These are phyloP conservation scores for Mantis religiosa DNA, from an alignment of 2,888 invertebrate species.

Conservation along the genomic window DNA sequence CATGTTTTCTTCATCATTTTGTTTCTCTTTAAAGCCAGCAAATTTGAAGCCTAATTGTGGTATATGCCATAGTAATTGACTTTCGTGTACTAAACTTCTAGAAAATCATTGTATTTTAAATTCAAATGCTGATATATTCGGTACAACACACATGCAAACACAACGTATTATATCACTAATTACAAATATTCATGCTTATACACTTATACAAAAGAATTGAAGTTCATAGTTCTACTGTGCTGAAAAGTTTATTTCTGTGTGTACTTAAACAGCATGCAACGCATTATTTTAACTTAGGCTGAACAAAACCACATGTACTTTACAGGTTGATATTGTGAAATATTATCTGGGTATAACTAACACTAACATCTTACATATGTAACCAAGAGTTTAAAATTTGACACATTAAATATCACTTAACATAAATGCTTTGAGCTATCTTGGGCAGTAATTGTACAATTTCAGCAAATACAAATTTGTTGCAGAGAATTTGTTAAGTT, in stretches of 20 bases:
- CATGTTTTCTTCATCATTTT: too few relatives aligned
- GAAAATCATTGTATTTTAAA: background rate
- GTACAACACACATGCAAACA: constrained; percentile 27
- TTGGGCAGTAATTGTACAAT: too few relatives aligned
- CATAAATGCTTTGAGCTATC: too few relatives aligned
- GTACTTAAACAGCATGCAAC: background rate
- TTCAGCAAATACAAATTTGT: too few relatives aligned
- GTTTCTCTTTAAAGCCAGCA: background rate
- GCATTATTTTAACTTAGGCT: background rate
- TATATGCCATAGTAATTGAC: background rate
- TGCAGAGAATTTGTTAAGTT: too few relatives aligned
- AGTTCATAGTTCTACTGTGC: background rate
- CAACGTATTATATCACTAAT: background rate
- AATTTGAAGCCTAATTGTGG: background rate
- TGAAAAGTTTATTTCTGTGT: background rate
- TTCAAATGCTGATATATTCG: constrained; percentile 23
- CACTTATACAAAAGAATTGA: background rate
- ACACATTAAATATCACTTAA: too few relatives aligned
- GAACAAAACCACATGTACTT: too few relatives aligned
- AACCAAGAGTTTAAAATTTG: too few relatives aligned
- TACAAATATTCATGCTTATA: background rate
- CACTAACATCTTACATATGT: too few relatives aligned
- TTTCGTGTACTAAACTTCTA: background rate
- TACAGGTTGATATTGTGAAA: too few relatives aligned
- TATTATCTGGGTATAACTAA: too few relatives aligned